A percentile compares a stretch with the other conserved stretches of the same genome.
phyloP scores from a whole-genome alignment of 2,888 invertebrate species.

The Ctena decussata region DNA sequence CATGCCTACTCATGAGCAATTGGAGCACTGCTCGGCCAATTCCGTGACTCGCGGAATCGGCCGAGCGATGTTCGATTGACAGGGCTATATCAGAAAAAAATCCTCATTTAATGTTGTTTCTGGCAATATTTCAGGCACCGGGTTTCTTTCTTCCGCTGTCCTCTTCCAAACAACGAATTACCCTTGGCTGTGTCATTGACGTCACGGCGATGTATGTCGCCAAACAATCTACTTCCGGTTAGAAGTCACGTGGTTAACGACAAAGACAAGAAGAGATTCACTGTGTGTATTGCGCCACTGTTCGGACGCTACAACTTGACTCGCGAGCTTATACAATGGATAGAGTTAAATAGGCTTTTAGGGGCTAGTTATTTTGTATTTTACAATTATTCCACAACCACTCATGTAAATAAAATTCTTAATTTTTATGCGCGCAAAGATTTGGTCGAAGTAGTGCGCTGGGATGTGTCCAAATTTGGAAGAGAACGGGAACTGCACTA shows the following conservation, averaged over 20 bases:
- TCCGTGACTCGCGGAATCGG: no score
- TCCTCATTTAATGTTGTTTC: no score
- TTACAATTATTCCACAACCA: conserved; percentile 77
- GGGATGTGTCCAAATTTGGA: conserved; percentile 75
- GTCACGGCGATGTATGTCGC: conserved; percentile 30
- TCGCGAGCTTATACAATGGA: conserved; percentile 82
- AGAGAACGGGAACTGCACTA: conserved; percentile 76
- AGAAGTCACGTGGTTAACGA: conserved; percentile 13
- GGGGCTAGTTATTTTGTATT: conserved; percentile 82
- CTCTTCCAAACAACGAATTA: conserved; percentile 1
- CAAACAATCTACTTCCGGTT: conserved; percentile 44
- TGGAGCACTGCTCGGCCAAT: no score
- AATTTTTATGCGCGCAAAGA: conserved; percentile 70
- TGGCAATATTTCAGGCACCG: conserved; percentile 55
- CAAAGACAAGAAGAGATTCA: conserved; percentile 53
- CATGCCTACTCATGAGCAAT: no score
- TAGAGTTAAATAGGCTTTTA: conserved; percentile 81
- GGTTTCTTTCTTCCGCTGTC: conserved; percentile 54
- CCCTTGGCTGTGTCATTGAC: conserved; percentile 57
- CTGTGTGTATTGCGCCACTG: conserved; percentile 75
- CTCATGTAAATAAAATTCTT: conserved; percentile 74
- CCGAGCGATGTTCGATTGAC: no score
- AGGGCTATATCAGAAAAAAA: no score
- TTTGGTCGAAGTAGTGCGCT: conserved; percentile 74
- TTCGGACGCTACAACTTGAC: conserved; percentile 72